Evolutionary conservation across 1,140 invertebrate species (phyloP), one percentile per base, ranked within the genome.

Genomic region (Nymphalis io): DNA sequence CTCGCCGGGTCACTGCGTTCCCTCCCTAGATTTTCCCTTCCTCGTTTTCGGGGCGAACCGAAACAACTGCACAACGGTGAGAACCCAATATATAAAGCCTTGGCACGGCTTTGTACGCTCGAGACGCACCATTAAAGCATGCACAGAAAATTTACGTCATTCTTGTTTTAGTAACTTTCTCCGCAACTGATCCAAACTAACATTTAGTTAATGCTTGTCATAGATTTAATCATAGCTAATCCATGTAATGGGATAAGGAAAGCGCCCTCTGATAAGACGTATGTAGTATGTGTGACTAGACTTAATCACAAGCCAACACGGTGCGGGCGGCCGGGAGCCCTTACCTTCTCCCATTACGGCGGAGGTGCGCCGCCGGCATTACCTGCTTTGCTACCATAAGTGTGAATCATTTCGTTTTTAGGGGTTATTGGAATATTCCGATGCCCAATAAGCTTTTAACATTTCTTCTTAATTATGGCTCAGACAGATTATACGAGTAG

Each of bases 241-340:
- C 79, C 81, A 86, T 89, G 93, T 94, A 92, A 94, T 94, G 93
- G 93, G 93, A 94, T 94, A 94, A 94, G 93, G 93, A 93, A 93
- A 93, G 92, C 88, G 92, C 92, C 92, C 92, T 92, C 90, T 88
- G 81, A 84, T 79, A 87, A 75, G 79, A 84, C 82, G 73, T 77
- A 60, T 81, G 77, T 84, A 85, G 77, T 83, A 70, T 73, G 71
- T 81, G 74, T 87, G 79, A 82, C 78, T 69, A 82, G 80, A 65
- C 73, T 70, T 68, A 70, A 64, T 69, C 60, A 72, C 39, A 74
- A 72, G 86, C 86, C 84, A 82, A 75, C 74, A 86, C 78, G 86
- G 88, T 85, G 88, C 85, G 86, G 89, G 90, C 89, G 86, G 89
- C 81, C 75, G 88, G 86, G 88, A 91, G 84, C 88, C 86, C 91